Evolutionary conservation across 1,140 invertebrate species (phyloP), one percentile per base, ranked within the genome.

Genomic region (Drosophila lowei): DNA sequence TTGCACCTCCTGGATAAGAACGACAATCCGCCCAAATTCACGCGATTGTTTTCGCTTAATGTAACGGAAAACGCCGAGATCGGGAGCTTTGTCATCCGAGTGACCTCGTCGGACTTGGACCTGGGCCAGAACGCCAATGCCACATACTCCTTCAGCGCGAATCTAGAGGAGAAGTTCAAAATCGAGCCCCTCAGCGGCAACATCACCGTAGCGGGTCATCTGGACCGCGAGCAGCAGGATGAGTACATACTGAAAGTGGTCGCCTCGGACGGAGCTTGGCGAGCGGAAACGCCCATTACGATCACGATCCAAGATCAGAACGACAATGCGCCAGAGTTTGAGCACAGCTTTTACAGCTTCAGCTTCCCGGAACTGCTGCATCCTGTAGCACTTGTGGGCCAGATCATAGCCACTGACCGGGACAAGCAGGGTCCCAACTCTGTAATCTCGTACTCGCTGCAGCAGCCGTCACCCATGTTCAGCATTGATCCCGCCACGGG

Each of bases 391-490:
- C 95, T 96, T 91, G 96, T 98, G 16, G 97, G 97, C 4, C 96
- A 97, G 92, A 97, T 99, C 0, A 93, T 95, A 15, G 97, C 97
- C 2, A 95, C 94, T 0, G 98, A 99, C 92, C 93, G 94, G 68
- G 98, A 99, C 85, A 98, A 98, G 83, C 95, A 97, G 88, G 97
- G 97, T 0, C 97, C 97, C 1, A 99, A 99, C 92, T 98, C 98
- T 1, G 94, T 97, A 0, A 96, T 99, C 53, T 97, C 96, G 2
- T 99, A 99, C 92, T 95, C 95, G 2, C 92, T 99, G 11, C 95
- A 97, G 91, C 95, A 97, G 85, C 96, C 97, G 0, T 98, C 97
- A 0, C 96, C 97, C 89, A 92, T 97, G 30, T 99, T 99, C 90
- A 94, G 95, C 18, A 95, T 99, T 3, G 97, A 99, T 92, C 96